Evolutionary conservation across 2,113 vertebrate species (phyloP).

Genomic region (Apeltes quadracus): DNA sequence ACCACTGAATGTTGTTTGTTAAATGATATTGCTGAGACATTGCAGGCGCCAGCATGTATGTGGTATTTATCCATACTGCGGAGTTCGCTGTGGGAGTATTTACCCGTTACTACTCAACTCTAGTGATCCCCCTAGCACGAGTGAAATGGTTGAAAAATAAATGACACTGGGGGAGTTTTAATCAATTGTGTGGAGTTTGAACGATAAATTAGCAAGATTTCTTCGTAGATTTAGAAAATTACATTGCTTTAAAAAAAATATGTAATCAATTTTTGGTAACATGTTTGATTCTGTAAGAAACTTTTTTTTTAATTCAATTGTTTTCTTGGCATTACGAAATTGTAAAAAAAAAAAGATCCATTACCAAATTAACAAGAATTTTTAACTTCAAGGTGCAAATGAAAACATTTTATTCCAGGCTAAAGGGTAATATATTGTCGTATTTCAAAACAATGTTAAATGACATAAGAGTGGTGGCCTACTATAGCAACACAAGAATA

Average conservation of each 20-base stretch:
- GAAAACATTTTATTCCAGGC: too few species aligned
- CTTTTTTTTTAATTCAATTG: too few species aligned
- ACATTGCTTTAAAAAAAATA: not conserved
- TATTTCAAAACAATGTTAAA: too few species aligned
- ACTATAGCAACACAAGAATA: too few species aligned
- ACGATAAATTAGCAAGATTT: not conserved
- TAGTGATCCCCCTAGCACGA: not conserved
- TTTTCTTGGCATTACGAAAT: too few species aligned
- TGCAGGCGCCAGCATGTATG: constrained; percentile 42
- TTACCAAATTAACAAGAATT: too few species aligned
- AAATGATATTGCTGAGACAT: constrained; percentile 42
- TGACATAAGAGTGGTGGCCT: too few species aligned
- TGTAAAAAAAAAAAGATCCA: too few species aligned
- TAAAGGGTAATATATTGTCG: too few species aligned
- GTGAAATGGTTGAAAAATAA: constrained; percentile 6
- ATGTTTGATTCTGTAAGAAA: too few species aligned
- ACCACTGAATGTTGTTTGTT: constrained; percentile 47
- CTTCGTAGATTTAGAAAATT: not conserved
- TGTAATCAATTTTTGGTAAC: not conserved
- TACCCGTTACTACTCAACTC: constrained; percentile 15
- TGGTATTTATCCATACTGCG: constrained; percentile 33
- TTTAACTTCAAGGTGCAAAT: too few species aligned
- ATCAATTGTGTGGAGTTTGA: not conserved
- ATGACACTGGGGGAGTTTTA: not conserved
- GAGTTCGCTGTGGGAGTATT: constrained; percentile 21